Evolutionary conservation across 2,113 vertebrate species (phyloP).

Genomic region (Saguinus imperator): DNA sequence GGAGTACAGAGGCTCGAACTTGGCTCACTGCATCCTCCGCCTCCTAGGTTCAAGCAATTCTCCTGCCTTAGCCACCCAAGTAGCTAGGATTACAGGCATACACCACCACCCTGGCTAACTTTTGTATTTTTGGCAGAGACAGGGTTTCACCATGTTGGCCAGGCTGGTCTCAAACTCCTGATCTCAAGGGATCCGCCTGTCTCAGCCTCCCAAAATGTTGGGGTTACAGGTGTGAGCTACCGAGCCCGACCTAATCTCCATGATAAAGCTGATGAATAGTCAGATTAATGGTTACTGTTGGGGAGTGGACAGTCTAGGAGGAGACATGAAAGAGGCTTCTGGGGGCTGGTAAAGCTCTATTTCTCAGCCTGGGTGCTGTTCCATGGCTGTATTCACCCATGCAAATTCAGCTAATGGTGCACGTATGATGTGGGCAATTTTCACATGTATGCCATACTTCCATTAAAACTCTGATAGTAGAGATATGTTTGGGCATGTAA

Average conservation of each 20-base stretch:
- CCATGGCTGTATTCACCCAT: neutral
- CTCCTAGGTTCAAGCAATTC: no score
- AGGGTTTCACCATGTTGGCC: rapidly evolving
- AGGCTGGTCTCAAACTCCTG: no score
- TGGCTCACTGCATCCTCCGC: no score
- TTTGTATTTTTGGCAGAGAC: no score
- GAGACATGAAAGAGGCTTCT: neutral
- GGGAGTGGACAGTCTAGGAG: rapidly evolving
- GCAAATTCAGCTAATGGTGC: neutral
- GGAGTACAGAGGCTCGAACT: rapidly evolving
- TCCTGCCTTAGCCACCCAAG: no score
- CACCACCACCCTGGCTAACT: rapidly evolving
- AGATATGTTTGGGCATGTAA: neutral
- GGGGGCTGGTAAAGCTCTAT: no score
- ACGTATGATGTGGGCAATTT: rapidly evolving
- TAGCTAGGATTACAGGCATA: no score
- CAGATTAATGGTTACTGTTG: rapidly evolving
- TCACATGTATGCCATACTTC: neutral
- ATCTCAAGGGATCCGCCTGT: no score
- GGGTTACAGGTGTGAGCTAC: no score
- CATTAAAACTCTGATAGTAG: neutral
- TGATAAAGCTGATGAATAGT: no score
- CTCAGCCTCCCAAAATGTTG: no score
- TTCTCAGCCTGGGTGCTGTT: neutral
- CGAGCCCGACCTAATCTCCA: no score